A percentile compares a stretch with the other conserved stretches of the same genome.
These are phyloP conservation scores for Chrysolina haemoptera DNA, from an alignment of 2,888 invertebrate genomes.

Conservation along the genomic window DNA sequence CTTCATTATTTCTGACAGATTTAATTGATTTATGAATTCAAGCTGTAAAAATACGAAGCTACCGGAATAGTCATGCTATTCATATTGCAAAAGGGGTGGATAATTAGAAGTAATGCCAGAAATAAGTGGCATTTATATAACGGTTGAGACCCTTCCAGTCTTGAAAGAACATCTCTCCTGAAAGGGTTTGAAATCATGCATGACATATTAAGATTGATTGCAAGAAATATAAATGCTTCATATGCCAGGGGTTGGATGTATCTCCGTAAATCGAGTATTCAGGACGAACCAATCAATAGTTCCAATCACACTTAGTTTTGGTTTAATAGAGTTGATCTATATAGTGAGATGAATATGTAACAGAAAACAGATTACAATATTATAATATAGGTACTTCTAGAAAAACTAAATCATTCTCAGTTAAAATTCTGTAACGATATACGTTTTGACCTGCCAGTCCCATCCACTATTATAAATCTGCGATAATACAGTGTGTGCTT, in stretches of 20 bases:
- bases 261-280: too few relatives aligned
- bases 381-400: too few relatives aligned
- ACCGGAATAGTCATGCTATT: conserved; percentile 44
- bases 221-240: not conserved
- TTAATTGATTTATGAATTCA: conserved; percentile 60
- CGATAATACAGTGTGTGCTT: too few relatives aligned
- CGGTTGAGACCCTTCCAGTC: conserved; percentile 34
- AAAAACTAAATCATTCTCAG: too few relatives aligned
- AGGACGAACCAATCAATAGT: too few relatives aligned
- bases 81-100: conserved; percentile 42
- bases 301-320: too few relatives aligned
- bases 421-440: too few relatives aligned
- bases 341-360: too few relatives aligned
- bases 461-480: too few relatives aligned
- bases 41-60: conserved; percentile 46
- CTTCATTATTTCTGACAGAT: conserved; percentile 60
- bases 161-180: conserved; percentile 8
- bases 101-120: conserved; percentile 57
- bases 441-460: too few relatives aligned
- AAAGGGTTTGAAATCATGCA: conserved; percentile 35
- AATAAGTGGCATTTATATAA: conserved; percentile 54
- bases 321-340: too few relatives aligned
- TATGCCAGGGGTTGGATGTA: not conserved
- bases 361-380: too few relatives aligned
- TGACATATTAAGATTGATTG: conserved; percentile 45